Conservation (phyloP, 2,113 vertebrate genomes). For the Epinephelus moara region DNA sequence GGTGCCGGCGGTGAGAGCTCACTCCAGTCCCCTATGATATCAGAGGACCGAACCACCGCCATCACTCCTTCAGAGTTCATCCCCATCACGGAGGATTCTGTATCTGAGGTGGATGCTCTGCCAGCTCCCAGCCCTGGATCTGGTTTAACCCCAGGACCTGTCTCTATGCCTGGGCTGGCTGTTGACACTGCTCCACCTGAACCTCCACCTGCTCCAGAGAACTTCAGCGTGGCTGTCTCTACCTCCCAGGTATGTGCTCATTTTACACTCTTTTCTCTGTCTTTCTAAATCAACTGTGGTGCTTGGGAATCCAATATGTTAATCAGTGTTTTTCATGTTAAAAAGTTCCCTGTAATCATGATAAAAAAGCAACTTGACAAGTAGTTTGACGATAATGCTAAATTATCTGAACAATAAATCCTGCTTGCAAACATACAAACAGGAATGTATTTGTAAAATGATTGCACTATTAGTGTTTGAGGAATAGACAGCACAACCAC, state of each 20-base stretch:
- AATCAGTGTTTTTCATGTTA: not conserved
- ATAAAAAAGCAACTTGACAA: not conserved
- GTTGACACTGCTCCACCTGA: conserved; percentile 43
- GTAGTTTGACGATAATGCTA: not conserved
- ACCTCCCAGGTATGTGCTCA: conserved; percentile 84
- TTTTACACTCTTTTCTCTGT: not conserved
- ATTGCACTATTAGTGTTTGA: not conserved
- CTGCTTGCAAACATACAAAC: not conserved
- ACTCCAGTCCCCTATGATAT: conserved; percentile 91
- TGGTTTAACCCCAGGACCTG: conserved; percentile 30
- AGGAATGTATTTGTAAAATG: not conserved
- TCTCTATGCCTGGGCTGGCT: conserved; percentile 31
- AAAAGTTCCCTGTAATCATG: not conserved
- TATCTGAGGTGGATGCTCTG: conserved; percentile 90
- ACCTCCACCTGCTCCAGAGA: conserved; percentile 74
- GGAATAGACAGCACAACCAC: not conserved
- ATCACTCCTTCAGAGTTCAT: conserved; percentile 95
- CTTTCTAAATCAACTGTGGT: not conserved
- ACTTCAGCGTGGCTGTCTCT: conserved; percentile 80
- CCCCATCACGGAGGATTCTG: conserved; percentile 92
- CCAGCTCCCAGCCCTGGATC: conserved; percentile 83
- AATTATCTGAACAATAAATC: not conserved
- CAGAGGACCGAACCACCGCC: conserved; percentile 92
- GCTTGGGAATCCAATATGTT: not conserved
- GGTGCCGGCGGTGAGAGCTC: conserved; percentile 88